phyloP scores from a whole-genome alignment of 2,113 vertebrate genomes.

The Proterorhinus semilunaris region DNA sequence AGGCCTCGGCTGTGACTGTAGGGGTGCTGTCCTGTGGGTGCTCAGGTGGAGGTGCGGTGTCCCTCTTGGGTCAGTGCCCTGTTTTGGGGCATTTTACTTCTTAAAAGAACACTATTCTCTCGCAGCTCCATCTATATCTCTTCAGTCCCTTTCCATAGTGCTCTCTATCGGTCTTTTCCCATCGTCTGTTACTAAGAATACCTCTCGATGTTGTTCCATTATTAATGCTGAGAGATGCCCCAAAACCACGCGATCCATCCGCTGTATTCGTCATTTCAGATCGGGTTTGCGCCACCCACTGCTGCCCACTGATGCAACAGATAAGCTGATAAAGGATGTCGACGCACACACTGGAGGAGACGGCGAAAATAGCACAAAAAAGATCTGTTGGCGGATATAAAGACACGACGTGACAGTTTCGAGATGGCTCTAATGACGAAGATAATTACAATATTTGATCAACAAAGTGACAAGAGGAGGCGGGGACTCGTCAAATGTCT shows the following conservation, averaged over 20 bases:
- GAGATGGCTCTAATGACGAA: neutral
- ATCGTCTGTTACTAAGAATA: conserved; percentile 68
- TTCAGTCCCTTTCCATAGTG: conserved; percentile 53
- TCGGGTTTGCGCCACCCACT: conserved; percentile 58
- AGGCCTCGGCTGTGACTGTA: no score
- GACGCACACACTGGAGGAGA: conserved; percentile 17
- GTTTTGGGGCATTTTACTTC: no score
- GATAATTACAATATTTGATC: neutral
- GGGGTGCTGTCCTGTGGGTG: no score
- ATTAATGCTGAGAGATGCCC: conserved; percentile 63
- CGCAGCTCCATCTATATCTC: conserved; percentile 36
- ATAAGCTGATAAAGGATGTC: conserved; percentile 20
- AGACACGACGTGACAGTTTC: neutral
- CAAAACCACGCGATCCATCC: conserved; percentile 25
- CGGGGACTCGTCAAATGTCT: neutral
- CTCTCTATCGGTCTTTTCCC: conserved; percentile 25
- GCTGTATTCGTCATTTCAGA: conserved; percentile 50
- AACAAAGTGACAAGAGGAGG: neutral
- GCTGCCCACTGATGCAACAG: conserved; percentile 48
- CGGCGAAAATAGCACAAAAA: conserved; percentile 52
- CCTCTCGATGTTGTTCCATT: conserved; percentile 65
- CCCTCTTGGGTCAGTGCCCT: no score
- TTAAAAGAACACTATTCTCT: neutral
- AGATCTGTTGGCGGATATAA: neutral
- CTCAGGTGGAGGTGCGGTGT: no score